Base-by-base conservation (phyloP, 2,888 invertebrate genomes). In the Melanostoma scalare region DNA sequence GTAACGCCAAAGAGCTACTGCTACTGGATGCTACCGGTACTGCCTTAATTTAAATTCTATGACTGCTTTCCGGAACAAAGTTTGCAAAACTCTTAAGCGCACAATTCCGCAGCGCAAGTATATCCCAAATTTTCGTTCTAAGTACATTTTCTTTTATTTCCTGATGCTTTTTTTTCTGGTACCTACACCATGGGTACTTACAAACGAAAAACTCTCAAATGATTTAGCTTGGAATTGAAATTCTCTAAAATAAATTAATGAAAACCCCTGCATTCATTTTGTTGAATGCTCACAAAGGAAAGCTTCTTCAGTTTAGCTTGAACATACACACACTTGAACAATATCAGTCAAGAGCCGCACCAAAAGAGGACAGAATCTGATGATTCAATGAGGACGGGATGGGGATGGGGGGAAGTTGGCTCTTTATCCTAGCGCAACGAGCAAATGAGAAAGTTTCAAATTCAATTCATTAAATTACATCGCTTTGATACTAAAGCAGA, bases 401-500 rank as follows among this genome's bases (percentile, higher is more conserved):
- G 20, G 20, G 20, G 0, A 20, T 20, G 20, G 20, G 20, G 20
- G 20, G 20, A 20, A 20, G 20, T 20, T 20, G 20, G 20, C 20
- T 20, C 20, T 76, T 58, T 40, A 63, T 65, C 53, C 53, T 31
- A 52, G 61, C 60, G 65, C 36, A 75, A 35, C 50, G 67, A 10
- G 56, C 63, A 79, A 69, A 79, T 78, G 63, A 65, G 60, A 79
- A 79, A 74, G 53, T 79, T 82, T 84, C 67, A 71, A 84, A 84
- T 84, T 84, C 79, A 84, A 84, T 84, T 79, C 84, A 84, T 84
- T 84, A 84, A 84, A 79, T 79, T 79, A 75, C 79, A 79, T 71
- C 75, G 84, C 84, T 84, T 84, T 84, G 84, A 84, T 75, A 55
- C 71, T 55, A 60, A 72, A 69, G 65, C 33, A 53, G 40, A 30